These are phyloP conservation scores for Drosophila kuntzei DNA, from an alignment of 2,888 invertebrate species.

Conservation along the genomic window DNA sequence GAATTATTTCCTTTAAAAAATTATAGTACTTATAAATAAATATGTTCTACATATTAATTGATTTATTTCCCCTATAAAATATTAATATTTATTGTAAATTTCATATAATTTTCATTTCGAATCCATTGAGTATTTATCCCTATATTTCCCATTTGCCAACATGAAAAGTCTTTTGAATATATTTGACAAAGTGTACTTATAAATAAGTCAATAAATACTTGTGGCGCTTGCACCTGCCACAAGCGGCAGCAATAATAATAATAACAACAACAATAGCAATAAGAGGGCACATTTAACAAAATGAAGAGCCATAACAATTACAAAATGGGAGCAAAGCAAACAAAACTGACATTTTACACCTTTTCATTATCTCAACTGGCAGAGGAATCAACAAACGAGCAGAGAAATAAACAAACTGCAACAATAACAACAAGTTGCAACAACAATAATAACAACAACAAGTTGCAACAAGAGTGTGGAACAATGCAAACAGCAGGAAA, in stretches of 20 bases:
- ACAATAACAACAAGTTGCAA: conserved; percentile 13
- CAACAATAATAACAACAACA: conserved; percentile 16
- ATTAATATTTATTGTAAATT: background rate
- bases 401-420: conserved; percentile 50
- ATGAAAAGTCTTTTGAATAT: background rate
- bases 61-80: no score
- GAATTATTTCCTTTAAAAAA: no score
- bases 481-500: conserved; percentile 52
- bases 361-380: conserved; percentile 74
- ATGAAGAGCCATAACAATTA: conserved; percentile 59
- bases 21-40: no score
- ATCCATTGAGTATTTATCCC: background rate
- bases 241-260: conserved; percentile 1
- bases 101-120: background rate
- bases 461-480: conserved; percentile 37
- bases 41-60: no score
- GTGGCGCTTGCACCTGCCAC: conserved; percentile 49
- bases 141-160: background rate
- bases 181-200: background rate
- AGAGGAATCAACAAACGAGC: conserved; percentile 67
- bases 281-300: conserved; percentile 6
- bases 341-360: conserved; percentile 81
- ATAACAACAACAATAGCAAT: conserved; percentile 15
- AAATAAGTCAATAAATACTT: conserved; percentile 8
- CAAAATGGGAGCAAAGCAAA: conserved; percentile 66